These are phyloP conservation scores for Thripadectes ignobilis DNA, from an alignment of 2,797 vertebrate species.

Conservation along the genomic window DNA sequence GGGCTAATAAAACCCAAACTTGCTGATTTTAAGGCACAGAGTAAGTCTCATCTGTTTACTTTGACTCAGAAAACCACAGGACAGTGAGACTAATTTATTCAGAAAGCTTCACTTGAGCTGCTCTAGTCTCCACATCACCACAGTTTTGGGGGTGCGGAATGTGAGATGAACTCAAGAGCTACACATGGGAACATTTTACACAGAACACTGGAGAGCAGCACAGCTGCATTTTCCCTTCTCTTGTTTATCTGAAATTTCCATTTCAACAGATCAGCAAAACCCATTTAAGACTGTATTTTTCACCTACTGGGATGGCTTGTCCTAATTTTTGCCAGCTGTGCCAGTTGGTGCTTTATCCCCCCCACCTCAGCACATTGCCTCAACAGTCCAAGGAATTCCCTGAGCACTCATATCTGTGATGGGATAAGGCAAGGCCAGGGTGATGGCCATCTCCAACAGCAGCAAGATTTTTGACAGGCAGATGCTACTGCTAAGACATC, in stretches of 20 bases:
- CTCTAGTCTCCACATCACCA: background rate
- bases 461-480: background rate
- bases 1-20: slow-evolving; percentile 43
- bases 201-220: background rate
- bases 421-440: background rate
- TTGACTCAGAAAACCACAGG: slow-evolving; percentile 2
- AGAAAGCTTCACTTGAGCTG: background rate
- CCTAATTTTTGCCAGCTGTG: background rate
- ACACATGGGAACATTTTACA: background rate
- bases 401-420: background rate
- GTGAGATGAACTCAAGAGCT: background rate
- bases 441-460: background rate
- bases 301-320: background rate
- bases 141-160: background rate
- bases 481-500: background rate
- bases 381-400: background rate
- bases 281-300: background rate
- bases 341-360: background rate
- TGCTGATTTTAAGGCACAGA: slow-evolving; percentile 36
- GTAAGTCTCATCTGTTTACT: slow-evolving; percentile 44
- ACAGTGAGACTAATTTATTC: background rate
- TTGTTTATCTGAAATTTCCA: slow-evolving; percentile 1
- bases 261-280: background rate
- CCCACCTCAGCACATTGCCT: background rate
- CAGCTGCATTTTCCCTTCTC: background rate